These are phyloP conservation scores for Cheilinus undulatus DNA, from an alignment of 2,113 vertebrate genomes.

Conservation along the genomic window DNA sequence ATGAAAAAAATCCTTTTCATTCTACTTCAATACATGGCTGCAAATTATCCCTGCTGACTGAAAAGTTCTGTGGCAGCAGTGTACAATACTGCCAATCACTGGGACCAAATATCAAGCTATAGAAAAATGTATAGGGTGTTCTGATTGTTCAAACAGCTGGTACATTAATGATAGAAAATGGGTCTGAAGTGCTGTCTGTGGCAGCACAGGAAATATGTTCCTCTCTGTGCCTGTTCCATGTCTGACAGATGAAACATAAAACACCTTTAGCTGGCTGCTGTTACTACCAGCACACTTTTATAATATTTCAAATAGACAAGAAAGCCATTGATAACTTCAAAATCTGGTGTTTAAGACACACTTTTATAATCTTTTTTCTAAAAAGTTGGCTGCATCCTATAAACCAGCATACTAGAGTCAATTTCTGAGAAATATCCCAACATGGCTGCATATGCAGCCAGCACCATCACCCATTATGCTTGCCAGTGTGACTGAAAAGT, in stretches of 20 bases:
- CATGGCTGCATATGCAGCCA: too few relatives aligned
- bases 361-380: too few relatives aligned
- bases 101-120: slow-evolving; percentile 55
- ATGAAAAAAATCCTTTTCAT: slow-evolving; percentile 1
- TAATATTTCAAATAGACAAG: neutral
- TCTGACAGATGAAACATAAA: slow-evolving; percentile 12
- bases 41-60: slow-evolving; percentile 52
- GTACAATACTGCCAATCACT: slow-evolving; percentile 62
- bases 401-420: too few relatives aligned
- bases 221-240: slow-evolving; percentile 6
- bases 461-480: too few relatives aligned
- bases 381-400: too few relatives aligned
- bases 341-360: too few relatives aligned
- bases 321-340: too few relatives aligned
- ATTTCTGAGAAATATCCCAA: too few relatives aligned
- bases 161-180: slow-evolving; percentile 57
- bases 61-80: slow-evolving; percentile 61
- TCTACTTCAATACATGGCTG: slow-evolving; percentile 33
- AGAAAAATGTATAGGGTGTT: slow-evolving; percentile 44
- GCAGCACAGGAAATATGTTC: slow-evolving; percentile 31
- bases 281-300: slow-evolving; percentile 17
- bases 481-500: too few relatives aligned
- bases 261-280: neutral
- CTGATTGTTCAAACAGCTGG: slow-evolving; percentile 66
- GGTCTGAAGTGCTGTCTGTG: slow-evolving; percentile 33